Percentiles rank a stretch among this genome's conserved stretches.
Evolutionary conservation across 2,888 invertebrate genomes (phyloP).

Genomic region (Allophyes oxyacanthae): DNA sequence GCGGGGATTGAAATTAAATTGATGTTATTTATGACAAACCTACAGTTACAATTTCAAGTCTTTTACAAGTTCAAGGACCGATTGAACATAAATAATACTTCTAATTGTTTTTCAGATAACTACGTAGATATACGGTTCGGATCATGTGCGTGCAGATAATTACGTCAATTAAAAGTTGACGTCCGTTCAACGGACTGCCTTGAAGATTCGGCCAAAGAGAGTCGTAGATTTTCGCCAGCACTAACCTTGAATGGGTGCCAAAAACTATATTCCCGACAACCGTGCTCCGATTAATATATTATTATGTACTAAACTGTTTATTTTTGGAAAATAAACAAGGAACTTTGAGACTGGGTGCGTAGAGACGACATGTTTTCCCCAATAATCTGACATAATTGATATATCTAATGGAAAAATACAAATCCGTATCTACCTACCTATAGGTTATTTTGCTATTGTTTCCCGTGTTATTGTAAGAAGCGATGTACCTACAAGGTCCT

Average conservation of each 20-base stretch:
- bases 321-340: conserved; percentile 70
- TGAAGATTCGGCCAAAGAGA: conserved; percentile 81
- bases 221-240: conserved; percentile 81
- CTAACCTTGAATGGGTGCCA: conserved; percentile 88
- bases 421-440: not conserved
- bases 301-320: conserved; percentile 69
- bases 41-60: conserved; percentile 12
- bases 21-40: too few species aligned
- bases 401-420: not conserved
- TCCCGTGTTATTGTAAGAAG: too few species aligned
- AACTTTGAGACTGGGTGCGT: conserved; percentile 51
- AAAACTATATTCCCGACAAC: conserved; percentile 70
- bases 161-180: conserved; percentile 70
- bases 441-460: too few species aligned
- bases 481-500: too few species aligned
- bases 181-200: conserved; percentile 74
- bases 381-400: not conserved
- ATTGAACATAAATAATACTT: conserved; percentile 2
- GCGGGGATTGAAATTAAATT: too few species aligned
- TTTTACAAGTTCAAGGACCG: conserved; percentile 24
- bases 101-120: not conserved
- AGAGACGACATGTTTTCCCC: conserved; percentile 32
- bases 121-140: conserved; percentile 1
- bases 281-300: conserved; percentile 73
- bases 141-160: conserved; percentile 44